These are phyloP conservation scores for Drosophila subpulchrella DNA, from an alignment of 1,140 invertebrate genomes.

Conservation along the genomic window DNA sequence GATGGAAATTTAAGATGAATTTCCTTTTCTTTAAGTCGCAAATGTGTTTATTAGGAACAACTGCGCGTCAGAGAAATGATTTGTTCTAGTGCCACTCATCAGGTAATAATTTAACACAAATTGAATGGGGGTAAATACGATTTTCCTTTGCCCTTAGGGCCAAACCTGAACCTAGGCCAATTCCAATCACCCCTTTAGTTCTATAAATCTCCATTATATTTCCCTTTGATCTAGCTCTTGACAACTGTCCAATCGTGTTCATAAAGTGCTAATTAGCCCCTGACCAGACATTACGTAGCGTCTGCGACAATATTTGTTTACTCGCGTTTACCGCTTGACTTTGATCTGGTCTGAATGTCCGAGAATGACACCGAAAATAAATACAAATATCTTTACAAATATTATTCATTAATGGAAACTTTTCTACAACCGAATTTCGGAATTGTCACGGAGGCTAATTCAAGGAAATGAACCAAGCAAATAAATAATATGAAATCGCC, in stretches of 20 bases:
- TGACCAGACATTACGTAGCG: constrained; percentile 63
- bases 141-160: background rate
- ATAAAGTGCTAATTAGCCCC: constrained; percentile 65
- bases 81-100: background rate
- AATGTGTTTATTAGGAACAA: background rate
- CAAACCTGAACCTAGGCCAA: constrained; percentile 6
- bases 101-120: constrained; percentile 9
- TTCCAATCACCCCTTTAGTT: constrained; percentile 1
- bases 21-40: constrained; percentile 9
- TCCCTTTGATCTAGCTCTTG: constrained; percentile 14
- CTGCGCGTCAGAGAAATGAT: background rate
- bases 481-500: constrained; percentile 32
- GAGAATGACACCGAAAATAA: constrained; percentile 36
- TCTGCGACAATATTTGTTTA: constrained; percentile 63
- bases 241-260: constrained; percentile 42
- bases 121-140: background rate
- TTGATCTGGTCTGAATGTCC: constrained; percentile 29
- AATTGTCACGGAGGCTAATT: constrained; percentile 35
- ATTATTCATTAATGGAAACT: constrained; percentile 47
- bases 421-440: constrained; percentile 44
- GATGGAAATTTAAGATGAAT: background rate
- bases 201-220: background rate
- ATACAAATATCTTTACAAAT: constrained; percentile 45
- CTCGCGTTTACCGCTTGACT: constrained; percentile 24
- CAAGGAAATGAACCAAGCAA: constrained; percentile 37